A percentile compares a stretch with the other conserved stretches of the same genome.
phyloP scores from a whole-genome alignment of 1,140 invertebrate genomes.

The Megathymus violae region DNA sequence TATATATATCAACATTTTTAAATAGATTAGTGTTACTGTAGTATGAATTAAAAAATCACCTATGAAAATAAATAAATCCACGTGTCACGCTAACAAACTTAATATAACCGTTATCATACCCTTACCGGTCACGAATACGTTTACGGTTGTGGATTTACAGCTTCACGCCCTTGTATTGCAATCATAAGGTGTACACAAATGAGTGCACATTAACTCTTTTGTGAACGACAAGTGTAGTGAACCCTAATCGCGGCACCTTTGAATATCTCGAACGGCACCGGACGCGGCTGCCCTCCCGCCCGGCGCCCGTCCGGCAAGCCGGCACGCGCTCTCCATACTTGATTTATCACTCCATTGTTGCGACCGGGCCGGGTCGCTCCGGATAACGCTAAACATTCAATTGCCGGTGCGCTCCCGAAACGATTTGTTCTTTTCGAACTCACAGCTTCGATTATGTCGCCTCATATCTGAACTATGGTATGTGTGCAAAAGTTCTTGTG shows the following conservation, averaged over 20 bases:
- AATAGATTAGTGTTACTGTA: too few relatives aligned
- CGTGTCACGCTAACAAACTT: too few relatives aligned
- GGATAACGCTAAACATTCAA: constrained; percentile 51
- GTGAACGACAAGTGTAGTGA: constrained; percentile 32
- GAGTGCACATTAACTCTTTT: constrained; percentile 21
- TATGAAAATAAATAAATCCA: too few relatives aligned
- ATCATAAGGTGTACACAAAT: not conserved
- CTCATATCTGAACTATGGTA: too few relatives aligned
- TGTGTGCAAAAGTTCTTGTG: too few relatives aligned
- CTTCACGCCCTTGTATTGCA: not conserved
- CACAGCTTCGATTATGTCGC: too few relatives aligned
- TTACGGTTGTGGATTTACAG: too few relatives aligned
- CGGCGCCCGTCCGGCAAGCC: constrained; percentile 43
- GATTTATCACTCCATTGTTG: constrained; percentile 82
- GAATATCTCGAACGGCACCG: constrained; percentile 52
- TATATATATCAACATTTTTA: too few relatives aligned
- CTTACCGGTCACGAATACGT: too few relatives aligned
- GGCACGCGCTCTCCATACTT: constrained; percentile 78
- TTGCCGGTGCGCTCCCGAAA: constrained; percentile 73
- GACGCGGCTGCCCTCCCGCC: constrained; percentile 38
- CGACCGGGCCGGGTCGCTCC: constrained; percentile 42
- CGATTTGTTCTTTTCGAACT: constrained; percentile 66
- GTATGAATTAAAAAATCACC: too few relatives aligned
- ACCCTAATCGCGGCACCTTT: constrained; percentile 61
- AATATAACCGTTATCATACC: too few relatives aligned